phyloP scores from a whole-genome alignment of 1,140 invertebrate species.

The Ooceraea biroi region DNA sequence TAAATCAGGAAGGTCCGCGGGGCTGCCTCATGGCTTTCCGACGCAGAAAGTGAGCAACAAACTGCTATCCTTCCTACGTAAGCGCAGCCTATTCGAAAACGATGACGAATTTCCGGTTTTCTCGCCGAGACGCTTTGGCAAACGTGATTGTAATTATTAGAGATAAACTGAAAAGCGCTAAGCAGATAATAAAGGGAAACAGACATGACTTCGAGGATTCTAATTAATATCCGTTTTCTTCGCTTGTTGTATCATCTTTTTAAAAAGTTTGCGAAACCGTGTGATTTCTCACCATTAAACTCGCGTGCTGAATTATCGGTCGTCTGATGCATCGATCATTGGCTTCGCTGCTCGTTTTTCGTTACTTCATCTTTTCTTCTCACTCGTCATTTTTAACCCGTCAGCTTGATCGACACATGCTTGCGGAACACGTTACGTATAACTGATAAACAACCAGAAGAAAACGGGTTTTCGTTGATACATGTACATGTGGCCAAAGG shows the following conservation, averaged over 20 bases:
- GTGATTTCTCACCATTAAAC: slow-evolving; percentile 51
- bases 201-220: slow-evolving; percentile 2
- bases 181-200: too few relatives aligned
- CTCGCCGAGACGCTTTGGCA: neutral
- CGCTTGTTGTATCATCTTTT: too few relatives aligned
- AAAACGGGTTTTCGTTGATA: slow-evolving; percentile 54
- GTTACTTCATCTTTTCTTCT: slow-evolving; percentile 58
- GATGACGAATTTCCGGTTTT: slow-evolving; percentile 37
- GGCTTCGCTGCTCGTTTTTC: slow-evolving; percentile 26
- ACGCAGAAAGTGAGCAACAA: slow-evolving; percentile 40
- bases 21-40: slow-evolving; percentile 33
- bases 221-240: too few relatives aligned
- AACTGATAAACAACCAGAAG: neutral
- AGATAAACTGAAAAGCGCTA: neutral
- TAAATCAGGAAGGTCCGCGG: slow-evolving; percentile 65
- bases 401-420: slow-evolving; percentile 52
- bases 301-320: slow-evolving; percentile 30
- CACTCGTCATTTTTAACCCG: slow-evolving; percentile 68
- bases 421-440: slow-evolving; percentile 31
- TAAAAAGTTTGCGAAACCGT: too few relatives aligned
- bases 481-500: slow-evolving; percentile 9
- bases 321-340: slow-evolving; percentile 38
- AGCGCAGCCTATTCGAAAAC: slow-evolving; percentile 15
- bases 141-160: neutral
- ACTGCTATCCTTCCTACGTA: slow-evolving; percentile 34